Conservation (phyloP, 2,797 vertebrate species). For the Eulemur rubriventer region DNA sequence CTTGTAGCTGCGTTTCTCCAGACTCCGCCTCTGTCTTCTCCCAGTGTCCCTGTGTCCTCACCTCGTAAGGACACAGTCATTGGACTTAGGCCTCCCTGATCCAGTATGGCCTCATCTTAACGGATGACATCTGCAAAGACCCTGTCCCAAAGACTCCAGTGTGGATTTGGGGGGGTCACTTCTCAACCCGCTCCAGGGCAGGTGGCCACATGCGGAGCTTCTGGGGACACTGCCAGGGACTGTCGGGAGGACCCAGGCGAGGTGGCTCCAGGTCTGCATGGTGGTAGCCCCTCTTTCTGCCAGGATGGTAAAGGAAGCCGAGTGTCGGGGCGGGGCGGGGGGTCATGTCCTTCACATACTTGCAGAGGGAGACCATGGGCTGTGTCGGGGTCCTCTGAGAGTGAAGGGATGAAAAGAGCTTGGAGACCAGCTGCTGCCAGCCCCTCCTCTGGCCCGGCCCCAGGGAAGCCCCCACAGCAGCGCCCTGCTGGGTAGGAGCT, state of each 20-base stretch:
- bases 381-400: too few relatives aligned
- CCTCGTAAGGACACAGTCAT: background rate
- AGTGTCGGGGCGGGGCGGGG: too few relatives aligned
- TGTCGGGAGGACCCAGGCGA: rapidly evolving
- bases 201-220: background rate
- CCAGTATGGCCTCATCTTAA: background rate
- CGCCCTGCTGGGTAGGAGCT: rapidly evolving
- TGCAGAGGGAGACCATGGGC: too few relatives aligned
- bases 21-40: background rate
- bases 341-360: background rate
- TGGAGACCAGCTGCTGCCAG: background rate
- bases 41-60: background rate
- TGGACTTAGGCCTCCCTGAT: background rate
- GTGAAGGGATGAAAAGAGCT: background rate
- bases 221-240: too few relatives aligned
- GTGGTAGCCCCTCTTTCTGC: background rate
- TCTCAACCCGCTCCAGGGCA: rapidly evolving
- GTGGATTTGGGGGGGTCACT: background rate
- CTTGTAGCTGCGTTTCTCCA: rapidly evolving
- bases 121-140: background rate
- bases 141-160: background rate
- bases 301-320: background rate
- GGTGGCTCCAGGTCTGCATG: background rate
- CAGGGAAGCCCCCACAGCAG: rapidly evolving
- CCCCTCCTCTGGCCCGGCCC: background rate